Percentiles rank a stretch among this genome's conserved stretches.
These are phyloP conservation scores for Dolichotis patagonum DNA, from an alignment of 2,113 vertebrate genomes.

Conservation along the genomic window DNA sequence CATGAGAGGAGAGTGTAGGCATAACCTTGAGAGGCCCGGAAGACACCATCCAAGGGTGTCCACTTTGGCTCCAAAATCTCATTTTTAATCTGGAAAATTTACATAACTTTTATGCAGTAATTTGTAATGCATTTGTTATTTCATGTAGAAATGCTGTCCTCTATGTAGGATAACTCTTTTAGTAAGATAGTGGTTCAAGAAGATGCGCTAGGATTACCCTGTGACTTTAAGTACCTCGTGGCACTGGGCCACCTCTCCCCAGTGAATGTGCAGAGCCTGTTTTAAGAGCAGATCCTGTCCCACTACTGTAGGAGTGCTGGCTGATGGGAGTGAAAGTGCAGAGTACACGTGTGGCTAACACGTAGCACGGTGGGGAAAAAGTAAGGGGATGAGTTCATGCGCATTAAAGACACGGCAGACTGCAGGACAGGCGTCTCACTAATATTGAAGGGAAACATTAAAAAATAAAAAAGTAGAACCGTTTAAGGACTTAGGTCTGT, in stretches of 20 bases:
- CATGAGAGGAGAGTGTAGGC: slow-evolving; percentile 48
- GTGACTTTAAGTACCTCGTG: slow-evolving; percentile 35
- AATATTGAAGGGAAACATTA: neutral
- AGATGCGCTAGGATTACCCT: slow-evolving; percentile 22
- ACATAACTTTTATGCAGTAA: neutral
- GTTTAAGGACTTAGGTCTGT: slow-evolving; percentile 26
- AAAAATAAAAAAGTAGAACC: neutral
- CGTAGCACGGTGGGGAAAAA: neutral
- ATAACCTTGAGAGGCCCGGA: slow-evolving; percentile 58
- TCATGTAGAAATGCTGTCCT: neutral
- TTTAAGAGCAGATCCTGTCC: slow-evolving; percentile 49
- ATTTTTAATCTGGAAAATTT: slow-evolving; percentile 51
- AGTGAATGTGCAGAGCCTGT: slow-evolving; percentile 28
- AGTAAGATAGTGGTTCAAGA: slow-evolving; percentile 36
- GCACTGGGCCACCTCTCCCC: slow-evolving; percentile 28
- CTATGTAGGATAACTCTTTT: slow-evolving; percentile 15
- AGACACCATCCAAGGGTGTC: neutral
- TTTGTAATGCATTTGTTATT: slow-evolving; percentile 9
- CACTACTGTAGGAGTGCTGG: neutral
- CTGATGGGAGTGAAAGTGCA: slow-evolving; percentile 8
- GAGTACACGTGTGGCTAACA: neutral
- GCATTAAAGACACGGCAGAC: neutral
- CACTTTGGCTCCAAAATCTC: slow-evolving; percentile 23
- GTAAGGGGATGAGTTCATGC: neutral
- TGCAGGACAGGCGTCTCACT: neutral